These are phyloP conservation scores for Drepana arcuata DNA, from an alignment of 1,140 invertebrate species.

Conservation along the genomic window DNA sequence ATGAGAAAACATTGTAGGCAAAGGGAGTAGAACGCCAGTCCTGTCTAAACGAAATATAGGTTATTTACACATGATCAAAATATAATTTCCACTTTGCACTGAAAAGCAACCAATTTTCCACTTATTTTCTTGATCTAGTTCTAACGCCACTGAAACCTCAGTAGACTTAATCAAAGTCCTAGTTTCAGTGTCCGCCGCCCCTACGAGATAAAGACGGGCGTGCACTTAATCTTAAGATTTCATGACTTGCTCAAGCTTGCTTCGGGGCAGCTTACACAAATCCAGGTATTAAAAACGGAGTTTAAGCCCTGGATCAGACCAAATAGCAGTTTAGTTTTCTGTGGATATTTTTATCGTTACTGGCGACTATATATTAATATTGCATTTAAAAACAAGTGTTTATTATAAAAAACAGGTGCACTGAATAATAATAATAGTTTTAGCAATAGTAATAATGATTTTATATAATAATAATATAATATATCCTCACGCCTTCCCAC, in stretches of 20 bases:
- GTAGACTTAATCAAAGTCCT: neutral
- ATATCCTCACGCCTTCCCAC: too few species aligned
- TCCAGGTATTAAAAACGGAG: constrained; percentile 13
- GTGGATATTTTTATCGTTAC: constrained; percentile 1
- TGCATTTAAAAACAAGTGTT: too few species aligned
- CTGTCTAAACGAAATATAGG: neutral
- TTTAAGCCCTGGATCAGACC: constrained; percentile 6
- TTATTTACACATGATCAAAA: too few species aligned
- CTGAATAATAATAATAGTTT: too few species aligned
- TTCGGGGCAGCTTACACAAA: constrained; percentile 8
- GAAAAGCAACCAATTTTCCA: too few species aligned
- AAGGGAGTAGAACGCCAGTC: neutral
- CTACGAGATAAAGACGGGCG: constrained; percentile 10
- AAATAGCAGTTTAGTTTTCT: neutral
- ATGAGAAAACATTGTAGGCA: neutral
- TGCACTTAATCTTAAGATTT: constrained; percentile 20
- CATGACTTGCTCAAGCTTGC: constrained; percentile 8
- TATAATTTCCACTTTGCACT: too few species aligned
- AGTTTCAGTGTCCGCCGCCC: constrained; percentile 6
- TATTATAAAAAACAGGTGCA: too few species aligned
- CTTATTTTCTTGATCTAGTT: too few species aligned
- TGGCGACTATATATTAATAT: neutral
- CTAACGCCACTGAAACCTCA: too few species aligned
- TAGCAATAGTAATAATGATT: too few species aligned
- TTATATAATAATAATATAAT: constrained; percentile 1